Evolutionary conservation across 2,797 vertebrate genomes (phyloP).

Genomic region (Lepus oiostolus): DNA sequence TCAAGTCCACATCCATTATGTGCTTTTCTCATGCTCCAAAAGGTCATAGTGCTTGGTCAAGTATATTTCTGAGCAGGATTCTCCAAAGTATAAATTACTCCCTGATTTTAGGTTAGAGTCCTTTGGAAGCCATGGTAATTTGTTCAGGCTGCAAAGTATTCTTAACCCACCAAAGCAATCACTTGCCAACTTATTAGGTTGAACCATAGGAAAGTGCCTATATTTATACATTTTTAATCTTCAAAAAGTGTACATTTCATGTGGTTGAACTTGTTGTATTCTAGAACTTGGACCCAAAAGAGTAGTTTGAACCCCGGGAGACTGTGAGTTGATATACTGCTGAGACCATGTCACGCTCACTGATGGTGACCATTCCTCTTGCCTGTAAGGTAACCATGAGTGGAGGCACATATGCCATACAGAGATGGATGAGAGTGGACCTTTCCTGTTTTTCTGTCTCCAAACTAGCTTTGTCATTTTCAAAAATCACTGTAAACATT

Average conservation of each 20-base stretch:
- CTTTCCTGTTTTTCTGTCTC: conserved; percentile 55
- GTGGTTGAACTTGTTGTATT: background rate
- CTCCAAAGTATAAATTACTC: conserved; percentile 37
- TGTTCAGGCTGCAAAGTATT: background rate
- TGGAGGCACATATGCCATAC: background rate
- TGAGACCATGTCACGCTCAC: background rate
- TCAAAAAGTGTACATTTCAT: background rate
- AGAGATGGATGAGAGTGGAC: background rate
- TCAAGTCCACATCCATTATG: conserved; percentile 21
- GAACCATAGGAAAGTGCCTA: background rate
- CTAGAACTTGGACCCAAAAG: conserved; percentile 11
- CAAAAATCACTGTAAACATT: conserved; percentile 78
- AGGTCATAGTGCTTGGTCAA: conserved; percentile 11
- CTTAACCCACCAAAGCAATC: background rate
- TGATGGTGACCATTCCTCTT: background rate
- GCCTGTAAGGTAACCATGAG: background rate
- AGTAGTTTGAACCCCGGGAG: background rate
- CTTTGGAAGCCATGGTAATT: background rate
- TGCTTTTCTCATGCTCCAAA: conserved; percentile 10
- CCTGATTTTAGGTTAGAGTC: background rate
- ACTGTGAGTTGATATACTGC: background rate
- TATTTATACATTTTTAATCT: background rate
- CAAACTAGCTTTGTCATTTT: conserved; percentile 80
- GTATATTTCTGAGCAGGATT: conserved; percentile 55
- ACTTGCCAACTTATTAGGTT: background rate